Percentiles rank a stretch among this genome's conserved stretches.
Conservation (phyloP, 1,140 invertebrate species). For the Ceratina japonica region DNA sequence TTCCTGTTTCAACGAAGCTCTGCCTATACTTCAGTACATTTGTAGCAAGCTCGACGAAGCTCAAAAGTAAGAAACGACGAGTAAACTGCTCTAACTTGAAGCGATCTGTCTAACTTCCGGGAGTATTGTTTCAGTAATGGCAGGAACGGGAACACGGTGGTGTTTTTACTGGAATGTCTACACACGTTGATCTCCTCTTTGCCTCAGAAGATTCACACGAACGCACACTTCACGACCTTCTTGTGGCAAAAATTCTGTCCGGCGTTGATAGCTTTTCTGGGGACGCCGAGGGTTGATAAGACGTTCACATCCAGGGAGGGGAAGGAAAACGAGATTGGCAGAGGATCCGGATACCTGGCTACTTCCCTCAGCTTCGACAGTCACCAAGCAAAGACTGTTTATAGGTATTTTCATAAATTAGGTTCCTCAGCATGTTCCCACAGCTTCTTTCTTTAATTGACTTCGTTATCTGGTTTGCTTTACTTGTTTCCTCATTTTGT, state of each 20-base stretch:
- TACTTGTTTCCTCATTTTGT: not conserved
- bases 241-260: conserved; percentile 96
- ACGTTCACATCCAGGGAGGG: conserved; percentile 85
- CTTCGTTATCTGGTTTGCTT: too few relatives aligned
- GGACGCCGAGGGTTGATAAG: conserved; percentile 88
- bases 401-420: conserved; percentile 82
- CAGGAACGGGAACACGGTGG: conserved; percentile 83
- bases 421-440: too few relatives aligned
- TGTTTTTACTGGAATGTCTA: conserved; percentile 92
- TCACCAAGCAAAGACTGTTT: conserved; percentile 91
- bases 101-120: conserved; percentile 64
- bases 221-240: conserved; percentile 91
- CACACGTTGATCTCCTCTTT: conserved; percentile 91
- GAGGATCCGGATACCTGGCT: conserved; percentile 86
- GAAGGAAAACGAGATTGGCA: conserved; percentile 82
- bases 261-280: conserved; percentile 90
- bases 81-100: not conserved
- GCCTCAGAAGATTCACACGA: conserved; percentile 89
- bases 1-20: conserved; percentile 93
- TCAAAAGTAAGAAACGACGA: conserved; percentile 81
- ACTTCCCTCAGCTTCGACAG: conserved; percentile 87
- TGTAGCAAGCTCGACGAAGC: conserved; percentile 91
- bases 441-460: too few relatives aligned
- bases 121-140: conserved; percentile 76
- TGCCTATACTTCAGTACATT: conserved; percentile 93